Evolutionary conservation across 2,888 invertebrate genomes (phyloP).

Genomic region (Stenolophus ochropezus): DNA sequence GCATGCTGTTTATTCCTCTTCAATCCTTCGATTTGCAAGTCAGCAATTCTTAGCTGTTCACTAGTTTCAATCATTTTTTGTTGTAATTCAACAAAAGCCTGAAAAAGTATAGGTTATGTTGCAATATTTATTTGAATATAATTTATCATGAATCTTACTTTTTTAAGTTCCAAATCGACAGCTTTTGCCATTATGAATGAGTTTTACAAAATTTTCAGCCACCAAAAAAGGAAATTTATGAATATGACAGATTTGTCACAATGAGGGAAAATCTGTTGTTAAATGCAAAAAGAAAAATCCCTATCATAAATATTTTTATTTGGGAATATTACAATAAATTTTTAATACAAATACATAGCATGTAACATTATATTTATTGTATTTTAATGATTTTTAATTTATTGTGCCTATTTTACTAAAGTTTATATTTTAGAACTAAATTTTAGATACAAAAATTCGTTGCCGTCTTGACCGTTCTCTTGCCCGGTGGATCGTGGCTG

Average conservation of each 20-base stretch:
- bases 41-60: conserved; percentile 86
- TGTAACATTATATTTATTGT: too few relatives aligned
- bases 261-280: not conserved
- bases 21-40: conserved; percentile 84
- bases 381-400: too few relatives aligned
- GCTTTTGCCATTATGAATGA: conserved; percentile 59
- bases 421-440: not conserved
- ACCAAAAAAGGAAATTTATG: conserved; percentile 50
- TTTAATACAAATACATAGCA: too few relatives aligned
- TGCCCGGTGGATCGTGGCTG: conserved; percentile 65
- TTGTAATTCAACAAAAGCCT: conserved; percentile 89
- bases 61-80: conserved; percentile 87
- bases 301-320: too few relatives aligned
- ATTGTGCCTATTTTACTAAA: too few relatives aligned
- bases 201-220: conserved; percentile 22
- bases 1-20: conserved; percentile 82
- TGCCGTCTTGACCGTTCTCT: conserved; percentile 64
- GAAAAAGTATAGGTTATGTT: conserved; percentile 58
- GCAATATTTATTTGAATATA: conserved; percentile 15
- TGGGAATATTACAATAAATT: too few relatives aligned
- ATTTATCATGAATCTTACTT: conserved; percentile 66
- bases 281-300: not conserved
- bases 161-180: conserved; percentile 72
- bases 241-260: conserved; percentile 36
- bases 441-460: conserved; percentile 10